Evolutionary conservation across 2,888 invertebrate genomes (phyloP).

Genomic region (Augochlorella aurata): DNA sequence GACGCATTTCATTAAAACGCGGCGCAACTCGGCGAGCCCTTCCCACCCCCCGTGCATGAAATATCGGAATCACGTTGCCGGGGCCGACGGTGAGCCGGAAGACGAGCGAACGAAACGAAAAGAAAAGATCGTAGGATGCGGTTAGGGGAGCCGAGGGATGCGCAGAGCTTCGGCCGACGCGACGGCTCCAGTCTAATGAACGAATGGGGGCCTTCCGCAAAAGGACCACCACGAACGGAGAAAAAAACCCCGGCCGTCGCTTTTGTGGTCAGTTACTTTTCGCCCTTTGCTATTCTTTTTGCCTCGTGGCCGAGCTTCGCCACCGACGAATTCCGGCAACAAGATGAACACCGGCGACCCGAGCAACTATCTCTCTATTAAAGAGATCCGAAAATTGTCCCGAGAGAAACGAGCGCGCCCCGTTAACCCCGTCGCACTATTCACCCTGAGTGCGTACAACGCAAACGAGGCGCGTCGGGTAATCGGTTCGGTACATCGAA

Average conservation of each 20-base stretch:
- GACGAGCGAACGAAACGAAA: slow-evolving; percentile 9
- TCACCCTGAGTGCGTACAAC: background rate
- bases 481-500: too few relatives aligned
- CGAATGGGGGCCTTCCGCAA: slow-evolving; percentile 65
- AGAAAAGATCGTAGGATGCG: slow-evolving; percentile 35
- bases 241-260: slow-evolving; percentile 62
- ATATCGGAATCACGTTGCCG: slow-evolving; percentile 20
- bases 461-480: background rate
- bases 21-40: background rate
- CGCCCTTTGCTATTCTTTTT: slow-evolving; percentile 46
- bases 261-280: slow-evolving; percentile 73
- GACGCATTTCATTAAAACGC: slow-evolving; percentile 16
- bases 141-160: slow-evolving; percentile 45
- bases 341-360: slow-evolving; percentile 16
- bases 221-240: slow-evolving; percentile 44
- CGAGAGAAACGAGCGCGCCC: slow-evolving; percentile 39
- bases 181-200: slow-evolving; percentile 72
- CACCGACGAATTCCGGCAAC: slow-evolving; percentile 33
- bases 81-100: background rate
- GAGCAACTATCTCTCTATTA: slow-evolving; percentile 40
- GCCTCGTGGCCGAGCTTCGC: background rate
- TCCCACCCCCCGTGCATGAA: background rate
- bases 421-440: slow-evolving; percentile 13
- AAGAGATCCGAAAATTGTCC: slow-evolving; percentile 50
- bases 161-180: slow-evolving; percentile 39